Percentiles rank a stretch among this genome's conserved stretches.
Conservation (phyloP, 2,888 invertebrate genomes). For the Isoperla grammatica region DNA sequence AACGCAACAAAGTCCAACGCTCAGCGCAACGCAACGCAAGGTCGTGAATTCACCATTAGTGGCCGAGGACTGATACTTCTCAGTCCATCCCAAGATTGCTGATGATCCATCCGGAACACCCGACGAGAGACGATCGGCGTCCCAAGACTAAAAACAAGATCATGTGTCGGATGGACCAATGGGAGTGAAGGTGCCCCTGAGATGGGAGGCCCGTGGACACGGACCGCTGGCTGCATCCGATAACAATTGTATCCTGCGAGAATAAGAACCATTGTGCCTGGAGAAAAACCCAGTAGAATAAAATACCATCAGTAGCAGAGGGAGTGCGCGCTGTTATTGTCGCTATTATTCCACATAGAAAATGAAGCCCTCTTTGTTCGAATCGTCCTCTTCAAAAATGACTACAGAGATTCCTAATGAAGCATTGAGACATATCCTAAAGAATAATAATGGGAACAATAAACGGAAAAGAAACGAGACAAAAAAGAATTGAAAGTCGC, state of each 20-base stretch:
- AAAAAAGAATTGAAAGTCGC: conserved; percentile 24
- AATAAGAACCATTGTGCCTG: conserved; percentile 9
- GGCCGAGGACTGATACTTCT: too few relatives aligned
- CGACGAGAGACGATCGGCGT: neutral
- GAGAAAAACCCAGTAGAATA: neutral
- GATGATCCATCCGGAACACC: too few relatives aligned
- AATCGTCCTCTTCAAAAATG: conserved; percentile 24
- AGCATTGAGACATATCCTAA: conserved; percentile 26
- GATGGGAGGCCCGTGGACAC: conserved; percentile 3
- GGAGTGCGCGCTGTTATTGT: conserved; percentile 24
- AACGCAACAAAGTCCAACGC: too few relatives aligned
- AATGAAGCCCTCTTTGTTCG: conserved; percentile 24
- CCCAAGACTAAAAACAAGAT: neutral
- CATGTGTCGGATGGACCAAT: conserved; percentile 6
- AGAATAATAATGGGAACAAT: conserved; percentile 19
- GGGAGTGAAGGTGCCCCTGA: conserved; percentile 8
- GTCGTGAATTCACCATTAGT: too few relatives aligned
- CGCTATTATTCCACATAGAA: conserved; percentile 25
- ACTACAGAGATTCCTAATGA: conserved; percentile 31
- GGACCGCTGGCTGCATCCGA: conserved; percentile 9
- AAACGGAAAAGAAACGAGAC: conserved; percentile 20
- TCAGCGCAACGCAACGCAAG: too few relatives aligned
- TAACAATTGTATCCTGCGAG: conserved; percentile 6
- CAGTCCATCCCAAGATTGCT: too few relatives aligned
- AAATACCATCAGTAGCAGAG: conserved; percentile 4